Percentiles rank a stretch among this genome's conserved stretches.
phyloP scores from a whole-genome alignment of 1,140 invertebrate species.

The Kradibia gibbosae region DNA sequence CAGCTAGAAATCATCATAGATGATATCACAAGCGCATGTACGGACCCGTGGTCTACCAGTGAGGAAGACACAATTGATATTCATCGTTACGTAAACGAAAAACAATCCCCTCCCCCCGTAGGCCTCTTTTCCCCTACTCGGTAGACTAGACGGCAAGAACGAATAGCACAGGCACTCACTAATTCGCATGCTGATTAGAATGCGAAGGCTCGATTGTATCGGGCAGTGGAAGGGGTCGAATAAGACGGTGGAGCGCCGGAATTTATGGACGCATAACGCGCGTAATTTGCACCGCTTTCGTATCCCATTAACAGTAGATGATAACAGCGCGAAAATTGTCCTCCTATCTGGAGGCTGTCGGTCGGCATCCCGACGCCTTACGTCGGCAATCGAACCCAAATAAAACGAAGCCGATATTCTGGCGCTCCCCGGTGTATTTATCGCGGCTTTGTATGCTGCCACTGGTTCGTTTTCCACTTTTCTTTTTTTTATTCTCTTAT shows the following conservation, averaged over 20 bases:
- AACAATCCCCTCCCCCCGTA: neutral
- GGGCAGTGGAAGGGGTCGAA: neutral
- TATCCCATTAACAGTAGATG: constrained; percentile 16
- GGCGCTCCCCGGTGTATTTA: neutral
- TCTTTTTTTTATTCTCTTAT: neutral
- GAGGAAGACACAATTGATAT: constrained; percentile 5
- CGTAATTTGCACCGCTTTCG: neutral
- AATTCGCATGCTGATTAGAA: neutral
- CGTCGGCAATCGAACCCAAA: neutral
- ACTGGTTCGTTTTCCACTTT: neutral
- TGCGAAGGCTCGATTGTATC: neutral
- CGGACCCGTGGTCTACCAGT: neutral
- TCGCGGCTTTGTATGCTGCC: neutral
- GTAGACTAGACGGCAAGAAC: neutral
- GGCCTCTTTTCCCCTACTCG: too few relatives aligned
- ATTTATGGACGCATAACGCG: constrained; percentile 1
- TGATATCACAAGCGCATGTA: neutral
- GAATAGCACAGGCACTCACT: neutral
- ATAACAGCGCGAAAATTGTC: constrained; percentile 10
- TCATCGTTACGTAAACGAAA: constrained; percentile 2
- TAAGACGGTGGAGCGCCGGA: neutral
- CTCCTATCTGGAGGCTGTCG: constrained; percentile 17
- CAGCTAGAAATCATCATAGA: neutral
- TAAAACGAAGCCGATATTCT: neutral
- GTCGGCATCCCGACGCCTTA: neutral